Conservation (phyloP, 2,888 invertebrate species). For the Noctua janthe region DNA sequence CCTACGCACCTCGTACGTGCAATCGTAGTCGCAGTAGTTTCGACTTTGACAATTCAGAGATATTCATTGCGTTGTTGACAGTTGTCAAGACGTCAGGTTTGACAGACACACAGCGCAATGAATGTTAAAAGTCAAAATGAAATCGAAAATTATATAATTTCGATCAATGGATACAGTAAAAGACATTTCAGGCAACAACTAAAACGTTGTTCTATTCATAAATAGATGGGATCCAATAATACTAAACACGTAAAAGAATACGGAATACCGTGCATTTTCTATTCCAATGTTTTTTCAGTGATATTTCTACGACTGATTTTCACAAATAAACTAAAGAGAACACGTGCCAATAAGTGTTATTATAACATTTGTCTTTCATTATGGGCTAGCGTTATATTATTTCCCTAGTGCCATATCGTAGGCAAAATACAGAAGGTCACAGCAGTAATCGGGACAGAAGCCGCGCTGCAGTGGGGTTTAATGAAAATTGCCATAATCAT, state of each 20-base stretch:
- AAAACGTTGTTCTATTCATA: neutral
- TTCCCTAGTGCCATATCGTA: conserved; percentile 11
- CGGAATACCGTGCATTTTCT: neutral
- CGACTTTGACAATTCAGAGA: neutral
- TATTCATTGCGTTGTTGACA: conserved; percentile 2
- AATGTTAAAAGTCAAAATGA: neutral
- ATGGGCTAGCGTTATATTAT: conserved; percentile 18
- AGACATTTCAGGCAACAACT: neutral
- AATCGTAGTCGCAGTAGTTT: neutral
- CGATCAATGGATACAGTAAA: neutral
- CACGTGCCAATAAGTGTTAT: conserved; percentile 48
- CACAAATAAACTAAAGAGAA: conserved; percentile 26
- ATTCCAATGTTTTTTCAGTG: neutral
- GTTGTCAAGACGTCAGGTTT: neutral
- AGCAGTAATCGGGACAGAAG: neutral
- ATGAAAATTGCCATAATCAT: neutral
- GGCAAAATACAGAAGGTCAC: neutral
- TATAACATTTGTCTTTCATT: conserved; percentile 43
- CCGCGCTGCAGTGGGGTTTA: neutral
- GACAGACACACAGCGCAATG: neutral
- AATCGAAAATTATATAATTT: neutral
- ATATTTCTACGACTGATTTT: conserved; percentile 6
- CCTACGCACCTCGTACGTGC: neutral
- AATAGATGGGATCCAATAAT: neutral
- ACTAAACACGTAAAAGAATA: neutral